A percentile compares a stretch with the other conserved stretches of the same genome.
Conservation (phyloP, 37 sponge, comb jelly and placozoan genomes). For the Ephydatia muelleri region DNA sequence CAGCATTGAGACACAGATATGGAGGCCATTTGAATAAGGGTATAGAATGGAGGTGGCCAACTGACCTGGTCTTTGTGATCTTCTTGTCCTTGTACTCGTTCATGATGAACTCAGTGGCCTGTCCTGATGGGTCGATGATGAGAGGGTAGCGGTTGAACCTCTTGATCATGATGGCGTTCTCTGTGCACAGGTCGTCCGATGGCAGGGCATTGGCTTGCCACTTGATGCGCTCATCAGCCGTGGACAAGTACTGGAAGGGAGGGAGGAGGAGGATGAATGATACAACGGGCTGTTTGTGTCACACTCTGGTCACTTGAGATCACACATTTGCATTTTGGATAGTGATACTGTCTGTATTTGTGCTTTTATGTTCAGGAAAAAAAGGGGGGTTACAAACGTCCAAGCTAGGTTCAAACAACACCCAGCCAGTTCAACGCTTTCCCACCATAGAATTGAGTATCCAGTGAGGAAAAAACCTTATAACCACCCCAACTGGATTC, state of each 20-base stretch:
- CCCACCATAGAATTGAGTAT: no score
- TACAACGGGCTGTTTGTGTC: no score
- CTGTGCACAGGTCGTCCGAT: constrained; percentile 92
- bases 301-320: no score
- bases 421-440: no score
- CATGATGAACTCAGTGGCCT: constrained; percentile 97
- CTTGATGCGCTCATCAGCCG: constrained; percentile 89
- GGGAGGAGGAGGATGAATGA: not conserved
- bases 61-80: constrained; percentile 88
- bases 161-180: constrained; percentile 98
- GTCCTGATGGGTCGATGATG: constrained; percentile 96
- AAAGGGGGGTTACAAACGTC: no score
- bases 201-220: constrained; percentile 95
- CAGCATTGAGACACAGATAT: not conserved
- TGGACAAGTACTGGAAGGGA: constrained; percentile 85
- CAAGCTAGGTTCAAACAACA: no score
- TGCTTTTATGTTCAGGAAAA: no score
- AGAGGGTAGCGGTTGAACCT: constrained; percentile 98
- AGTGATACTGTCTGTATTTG: no score
- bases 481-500: no score
- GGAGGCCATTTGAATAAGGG: no score
- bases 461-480: no score
- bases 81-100: constrained; percentile 93
- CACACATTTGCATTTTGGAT: no score
- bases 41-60: not conserved